Base-by-base conservation (phyloP, 2,888 invertebrate genomes). In the Sesia bembeciformis region DNA sequence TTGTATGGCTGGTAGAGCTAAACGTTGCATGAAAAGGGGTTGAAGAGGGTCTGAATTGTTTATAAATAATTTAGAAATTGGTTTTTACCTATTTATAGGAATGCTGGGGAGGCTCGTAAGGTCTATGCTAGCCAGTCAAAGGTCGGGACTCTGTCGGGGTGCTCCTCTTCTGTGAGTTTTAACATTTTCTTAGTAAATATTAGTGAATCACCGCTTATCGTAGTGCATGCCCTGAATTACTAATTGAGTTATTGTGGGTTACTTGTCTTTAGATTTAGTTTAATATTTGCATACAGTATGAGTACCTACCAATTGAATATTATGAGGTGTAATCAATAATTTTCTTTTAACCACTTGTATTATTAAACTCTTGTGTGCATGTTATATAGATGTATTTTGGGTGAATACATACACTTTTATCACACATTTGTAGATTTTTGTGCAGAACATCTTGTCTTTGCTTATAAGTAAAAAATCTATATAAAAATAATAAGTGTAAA, bases 101-200 rank as follows among this genome's bases (percentile, higher is more conserved):
- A 88, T 84, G 88, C 87, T 74, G 88, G 87, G 78, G 85, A 90
- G 62, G 74, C 81, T 74, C 84, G 87, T 74, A 87, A 87, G 81
- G 86, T 81, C 74, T 87, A 81, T 81, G 78, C 79, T 81, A 84
- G 78, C 78, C 88, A 87, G 81, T 90, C 93, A 59, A 94, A 94
- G 84, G 91, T 92, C 70, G 93, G 92, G 66, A 90, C 92, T 67
- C 91, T 92, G 49, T 93, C 93, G 55, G 92, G 93, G 70, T 93
- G 93, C 78, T 93, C 94, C 58, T 93, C 94, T 56, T 93, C 93
- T 69, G 94, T 94, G 89, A 89, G 90, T 90, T 46, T 8, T 23
- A 23, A 23, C 2, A 23, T 23, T 23, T 23, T 23, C 23, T 23
- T 23, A 23, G 23, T 23, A 23, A 23, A 23, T 23, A 23, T 4